Evolutionary conservation across 2,113 vertebrate species (phyloP).

Genomic region (Cyanoramphus novaezelandiae): DNA sequence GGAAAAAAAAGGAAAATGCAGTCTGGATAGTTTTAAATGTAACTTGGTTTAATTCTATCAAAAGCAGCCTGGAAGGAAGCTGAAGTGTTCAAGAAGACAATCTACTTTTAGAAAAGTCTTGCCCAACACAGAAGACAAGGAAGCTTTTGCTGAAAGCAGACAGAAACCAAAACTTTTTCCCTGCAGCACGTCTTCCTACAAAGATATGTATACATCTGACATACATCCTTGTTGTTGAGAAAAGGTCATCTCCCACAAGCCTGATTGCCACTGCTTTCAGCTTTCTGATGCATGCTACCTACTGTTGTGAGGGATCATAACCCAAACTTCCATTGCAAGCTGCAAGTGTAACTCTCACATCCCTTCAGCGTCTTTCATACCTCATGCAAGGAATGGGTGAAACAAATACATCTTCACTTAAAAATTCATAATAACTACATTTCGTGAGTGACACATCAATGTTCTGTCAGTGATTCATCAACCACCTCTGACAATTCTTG

Average conservation of each 20-base stretch:
- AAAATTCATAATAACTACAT: neutral
- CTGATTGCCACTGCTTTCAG: neutral
- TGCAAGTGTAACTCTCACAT: rapidly evolving
- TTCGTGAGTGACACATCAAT: neutral
- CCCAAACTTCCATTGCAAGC: rapidly evolving
- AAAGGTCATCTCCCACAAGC: neutral
- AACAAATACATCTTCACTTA: neutral
- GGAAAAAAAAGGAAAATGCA: conserved; percentile 34
- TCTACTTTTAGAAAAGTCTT: neutral
- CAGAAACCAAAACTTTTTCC: neutral
- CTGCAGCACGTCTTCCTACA: neutral
- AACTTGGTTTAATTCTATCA: neutral
- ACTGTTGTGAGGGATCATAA: neutral
- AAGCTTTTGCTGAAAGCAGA: neutral
- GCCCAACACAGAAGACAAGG: neutral
- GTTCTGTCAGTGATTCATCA: neutral
- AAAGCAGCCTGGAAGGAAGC: neutral
- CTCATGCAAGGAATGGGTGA: neutral
- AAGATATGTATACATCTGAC: neutral
- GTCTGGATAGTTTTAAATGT: neutral
- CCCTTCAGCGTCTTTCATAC: neutral
- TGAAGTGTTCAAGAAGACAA: neutral
- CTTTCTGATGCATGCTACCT: neutral
- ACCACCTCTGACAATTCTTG: neutral
- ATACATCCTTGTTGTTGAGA: neutral